phyloP scores from a whole-genome alignment of 2,888 invertebrate species.

The Piscicola geometra region DNA sequence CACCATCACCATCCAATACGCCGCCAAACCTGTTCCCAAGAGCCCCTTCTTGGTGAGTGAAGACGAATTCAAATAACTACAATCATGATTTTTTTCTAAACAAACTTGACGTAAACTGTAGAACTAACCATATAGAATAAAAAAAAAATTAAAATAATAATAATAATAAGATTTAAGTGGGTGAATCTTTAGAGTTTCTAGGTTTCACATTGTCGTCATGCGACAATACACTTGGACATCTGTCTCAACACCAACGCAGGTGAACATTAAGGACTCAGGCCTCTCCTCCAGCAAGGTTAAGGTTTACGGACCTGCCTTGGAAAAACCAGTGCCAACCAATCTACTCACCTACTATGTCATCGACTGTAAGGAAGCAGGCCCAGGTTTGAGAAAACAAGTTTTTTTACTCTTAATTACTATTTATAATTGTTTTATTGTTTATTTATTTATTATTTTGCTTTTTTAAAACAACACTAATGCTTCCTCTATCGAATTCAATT shows the following conservation, averaged over 20 bases:
- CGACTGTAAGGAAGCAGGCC: constrained; percentile 77
- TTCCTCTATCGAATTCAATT: too few species aligned
- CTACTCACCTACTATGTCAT: constrained; percentile 76
- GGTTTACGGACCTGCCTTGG: constrained; percentile 70
- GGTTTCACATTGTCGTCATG: too few species aligned
- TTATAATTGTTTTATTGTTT: background rate
- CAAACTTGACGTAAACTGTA: too few species aligned
- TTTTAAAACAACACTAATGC: background rate
- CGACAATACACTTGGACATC: too few species aligned
- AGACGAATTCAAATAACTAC: too few species aligned
- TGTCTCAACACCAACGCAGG: constrained; percentile 4
- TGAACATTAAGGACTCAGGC: constrained; percentile 24
- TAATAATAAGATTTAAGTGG: background rate
- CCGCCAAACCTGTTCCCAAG: constrained; percentile 73
- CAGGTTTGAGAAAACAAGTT: constrained; percentile 59
- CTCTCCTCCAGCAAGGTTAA: constrained; percentile 30
- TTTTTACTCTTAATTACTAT: background rate
- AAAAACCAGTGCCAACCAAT: constrained; percentile 72
- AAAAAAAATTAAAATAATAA: background rate
- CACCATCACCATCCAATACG: constrained; percentile 71
- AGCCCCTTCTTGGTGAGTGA: constrained; percentile 69
- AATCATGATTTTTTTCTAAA: too few species aligned
- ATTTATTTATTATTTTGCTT: background rate
- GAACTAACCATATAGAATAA: too few species aligned
- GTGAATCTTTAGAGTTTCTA: background rate